These are phyloP conservation scores for Drosophila suboccidentalis DNA, from an alignment of 2,888 invertebrate genomes.

Conservation along the genomic window DNA sequence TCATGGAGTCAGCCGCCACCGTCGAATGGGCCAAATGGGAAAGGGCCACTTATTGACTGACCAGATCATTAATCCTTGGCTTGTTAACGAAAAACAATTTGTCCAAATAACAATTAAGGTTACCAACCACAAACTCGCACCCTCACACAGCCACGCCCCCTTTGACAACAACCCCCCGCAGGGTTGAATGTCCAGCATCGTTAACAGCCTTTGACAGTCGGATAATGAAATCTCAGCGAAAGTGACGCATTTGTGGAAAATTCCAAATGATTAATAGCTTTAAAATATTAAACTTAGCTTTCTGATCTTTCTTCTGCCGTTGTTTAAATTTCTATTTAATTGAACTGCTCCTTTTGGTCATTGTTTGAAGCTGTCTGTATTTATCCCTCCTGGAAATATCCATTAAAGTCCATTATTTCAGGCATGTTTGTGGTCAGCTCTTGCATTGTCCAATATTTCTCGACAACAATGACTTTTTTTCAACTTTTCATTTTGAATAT, in stretches of 20 bases:
- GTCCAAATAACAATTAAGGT: slow-evolving; percentile 76
- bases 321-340: slow-evolving; percentile 49
- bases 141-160: slow-evolving; percentile 42
- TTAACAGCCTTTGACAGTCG: slow-evolving; percentile 57
- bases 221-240: slow-evolving; percentile 70
- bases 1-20: slow-evolving; percentile 7
- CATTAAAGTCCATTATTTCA: slow-evolving; percentile 62
- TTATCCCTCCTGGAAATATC: slow-evolving; percentile 40
- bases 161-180: slow-evolving; percentile 26
- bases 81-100: slow-evolving; percentile 78
- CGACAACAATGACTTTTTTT: slow-evolving; percentile 59
- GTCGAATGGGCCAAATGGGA: slow-evolving; percentile 16
- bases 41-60: slow-evolving; percentile 50
- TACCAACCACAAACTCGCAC: slow-evolving; percentile 62
- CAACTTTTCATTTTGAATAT: slow-evolving; percentile 22
- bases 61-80: slow-evolving; percentile 76
- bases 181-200: slow-evolving; percentile 4
- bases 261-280: slow-evolving; percentile 62
- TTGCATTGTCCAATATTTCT: slow-evolving; percentile 45
- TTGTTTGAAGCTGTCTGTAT: slow-evolving; percentile 17
- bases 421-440: slow-evolving; percentile 20
- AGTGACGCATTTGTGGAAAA: slow-evolving; percentile 42
- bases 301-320: slow-evolving; percentile 9
- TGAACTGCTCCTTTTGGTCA: slow-evolving; percentile 12
- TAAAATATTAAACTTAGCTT: slow-evolving; percentile 20